Conservation (phyloP, 2,888 invertebrate species). For the Panzeria rudis region DNA sequence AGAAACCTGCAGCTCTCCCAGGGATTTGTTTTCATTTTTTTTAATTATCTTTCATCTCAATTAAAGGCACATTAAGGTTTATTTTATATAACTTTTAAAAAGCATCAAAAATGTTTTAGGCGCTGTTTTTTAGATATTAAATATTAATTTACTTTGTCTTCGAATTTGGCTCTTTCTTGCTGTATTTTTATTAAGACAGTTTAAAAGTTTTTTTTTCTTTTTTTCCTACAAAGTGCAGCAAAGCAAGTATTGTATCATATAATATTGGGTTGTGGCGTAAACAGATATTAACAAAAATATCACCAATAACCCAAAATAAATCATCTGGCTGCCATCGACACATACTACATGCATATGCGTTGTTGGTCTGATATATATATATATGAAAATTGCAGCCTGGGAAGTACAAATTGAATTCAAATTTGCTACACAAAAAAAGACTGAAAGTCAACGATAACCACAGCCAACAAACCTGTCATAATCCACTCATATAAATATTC, state of each 20-base stretch:
- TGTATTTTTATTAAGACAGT: constrained; percentile 43
- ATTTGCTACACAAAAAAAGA: not conserved
- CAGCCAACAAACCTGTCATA: constrained; percentile 69
- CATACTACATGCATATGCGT: constrained; percentile 26
- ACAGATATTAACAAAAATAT: constrained; percentile 72
- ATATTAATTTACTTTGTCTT: constrained; percentile 57
- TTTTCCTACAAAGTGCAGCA: not conserved
- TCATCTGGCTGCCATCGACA: constrained; percentile 68
- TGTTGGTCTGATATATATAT: not conserved
- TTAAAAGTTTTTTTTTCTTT: constrained; percentile 31
- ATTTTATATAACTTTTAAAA: not conserved
- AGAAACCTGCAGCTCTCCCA: too few relatives aligned
- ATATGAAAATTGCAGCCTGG: constrained; percentile 32
- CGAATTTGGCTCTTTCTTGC: constrained; percentile 8
- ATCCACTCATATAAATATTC: constrained; percentile 72
- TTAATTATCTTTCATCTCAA: constrained; percentile 11
- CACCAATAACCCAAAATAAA: constrained; percentile 68
- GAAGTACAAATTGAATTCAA: constrained; percentile 59
- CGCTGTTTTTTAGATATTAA: constrained; percentile 8
- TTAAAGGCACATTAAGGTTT: constrained; percentile 3
- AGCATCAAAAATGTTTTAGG: not conserved
- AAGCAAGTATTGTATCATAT: constrained; percentile 2
- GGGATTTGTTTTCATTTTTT: not conserved
- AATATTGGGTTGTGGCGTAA: constrained; percentile 48
- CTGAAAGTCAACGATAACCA: constrained; percentile 34